These are phyloP conservation scores for Meloidogyne floridensis DNA, from an alignment of 1,140 invertebrate species.

Conservation along the genomic window DNA sequence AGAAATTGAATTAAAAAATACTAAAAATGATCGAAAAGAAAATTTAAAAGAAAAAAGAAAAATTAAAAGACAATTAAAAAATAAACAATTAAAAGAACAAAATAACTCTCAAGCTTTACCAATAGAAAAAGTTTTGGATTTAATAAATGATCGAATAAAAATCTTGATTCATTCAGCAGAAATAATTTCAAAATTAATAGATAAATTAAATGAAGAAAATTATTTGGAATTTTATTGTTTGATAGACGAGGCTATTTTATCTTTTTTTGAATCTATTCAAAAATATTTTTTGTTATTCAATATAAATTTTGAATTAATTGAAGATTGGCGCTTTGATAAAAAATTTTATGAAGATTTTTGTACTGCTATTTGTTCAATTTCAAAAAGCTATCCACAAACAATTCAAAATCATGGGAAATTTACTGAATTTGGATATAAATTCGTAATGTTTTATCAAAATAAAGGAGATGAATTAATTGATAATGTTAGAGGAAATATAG, in stretches of 20 bases:
- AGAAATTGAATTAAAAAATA: not conserved
- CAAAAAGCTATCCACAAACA: too few species aligned
- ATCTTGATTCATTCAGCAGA: not conserved
- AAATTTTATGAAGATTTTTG: too few species aligned
- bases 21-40: not conserved
- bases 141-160: too few species aligned
- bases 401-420: too few species aligned
- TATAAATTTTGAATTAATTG: not conserved
- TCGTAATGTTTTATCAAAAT: not conserved
- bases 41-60: not conserved
- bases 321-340: too few species aligned
- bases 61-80: not conserved
- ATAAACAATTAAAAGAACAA: not conserved
- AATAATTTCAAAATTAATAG: not conserved
- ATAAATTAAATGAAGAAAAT: not conserved
- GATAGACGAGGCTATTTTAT: not conserved
- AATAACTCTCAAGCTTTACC: not conserved
- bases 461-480: not conserved
- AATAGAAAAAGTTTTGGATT: not conserved
- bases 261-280: not conserved
- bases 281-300: not conserved
- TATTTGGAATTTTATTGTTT: not conserved
- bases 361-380: too few species aligned
- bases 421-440: not conserved
- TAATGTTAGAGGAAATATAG: not conserved